phyloP scores from a whole-genome alignment of 2,888 invertebrate species.

The Leptopilina syphax region DNA sequence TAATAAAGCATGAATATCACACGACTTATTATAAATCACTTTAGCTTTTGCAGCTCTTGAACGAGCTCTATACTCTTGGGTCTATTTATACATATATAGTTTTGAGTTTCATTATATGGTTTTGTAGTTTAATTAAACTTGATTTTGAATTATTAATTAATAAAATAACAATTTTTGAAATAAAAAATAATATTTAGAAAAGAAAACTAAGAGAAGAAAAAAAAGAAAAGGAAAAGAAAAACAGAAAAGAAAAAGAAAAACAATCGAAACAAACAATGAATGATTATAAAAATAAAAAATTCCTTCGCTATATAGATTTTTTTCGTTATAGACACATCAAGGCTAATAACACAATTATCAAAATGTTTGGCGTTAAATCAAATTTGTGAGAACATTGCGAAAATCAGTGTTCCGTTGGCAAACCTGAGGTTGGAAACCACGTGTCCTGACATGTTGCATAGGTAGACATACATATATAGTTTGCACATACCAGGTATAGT shows the following conservation, averaged over 20 bases:
- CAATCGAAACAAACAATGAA: neutral
- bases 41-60: no score
- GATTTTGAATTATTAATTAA: no score
- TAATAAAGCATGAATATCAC: neutral
- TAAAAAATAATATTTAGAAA: no score
- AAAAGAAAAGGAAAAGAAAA: no score
- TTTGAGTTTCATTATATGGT: no score
- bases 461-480: slow-evolving; percentile 60
- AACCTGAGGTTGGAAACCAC: slow-evolving; percentile 68
- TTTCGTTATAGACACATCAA: neutral
- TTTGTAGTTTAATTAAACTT: no score
- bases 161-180: no score
- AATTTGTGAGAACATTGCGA: slow-evolving; percentile 54
- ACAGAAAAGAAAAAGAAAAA: neutral
- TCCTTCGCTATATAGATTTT: neutral
- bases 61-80: no score
- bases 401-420: slow-evolving; percentile 66
- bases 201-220: no score
- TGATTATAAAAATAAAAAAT: neutral
- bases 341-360: slow-evolving; percentile 48
- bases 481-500: slow-evolving; percentile 61
- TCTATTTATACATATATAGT: no score
- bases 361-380: slow-evolving; percentile 48
- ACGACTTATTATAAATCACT: no score
- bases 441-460: slow-evolving; percentile 71